Base-by-base conservation (phyloP, 2,888 invertebrate species). In the Anthoptus insignis region DNA sequence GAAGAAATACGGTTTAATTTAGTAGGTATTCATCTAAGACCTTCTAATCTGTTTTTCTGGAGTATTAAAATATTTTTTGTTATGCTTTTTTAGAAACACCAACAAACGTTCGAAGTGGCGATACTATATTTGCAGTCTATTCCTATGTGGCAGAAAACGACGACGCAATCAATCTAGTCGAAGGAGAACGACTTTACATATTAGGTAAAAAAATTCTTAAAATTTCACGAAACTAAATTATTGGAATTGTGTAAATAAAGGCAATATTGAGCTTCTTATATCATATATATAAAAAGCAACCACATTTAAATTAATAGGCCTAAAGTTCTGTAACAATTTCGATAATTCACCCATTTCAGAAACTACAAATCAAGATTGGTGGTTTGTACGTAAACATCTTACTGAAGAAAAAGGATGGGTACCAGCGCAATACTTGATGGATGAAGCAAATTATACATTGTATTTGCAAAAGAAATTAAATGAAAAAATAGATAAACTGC, bases 391-490 rank as follows among this genome's bases (percentile, higher is more conserved):
- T 76, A 98, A 98, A 85, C 96, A 97, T 83, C 92, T 98, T 24
- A 98, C 98, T 0, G 97, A 97, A 83, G 98, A 98, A 88, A 97
- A 97, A 77, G 98, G 98, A 66, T 98, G 97, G 97, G 98, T 98
- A n/a, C 98, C 98, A 14, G 97, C 98, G 0, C 97, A 97, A 81
- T 97, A 97, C 80, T 93, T 98, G 3, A 96, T 98, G 94, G 97
- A 97, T 77, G 97, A 97, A 83, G 93, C 93, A 3, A 96, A 96
- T 74, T 98, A 98, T 79, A 96, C 96, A 0, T 89, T 96, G 49
- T 98, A 97, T 77, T 95, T 98, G 9, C 97, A 98, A 81, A 97
- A 96, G 87, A 98, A 97, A 87, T 91, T 98, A 1, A 96, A 97
- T 78, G 98, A 98, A 83, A 98, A 98, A 85, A 98, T 98, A 76